These are phyloP conservation scores for Aphaenogaster rudis DNA, from an alignment of 1,140 invertebrate genomes.

Conservation along the genomic window DNA sequence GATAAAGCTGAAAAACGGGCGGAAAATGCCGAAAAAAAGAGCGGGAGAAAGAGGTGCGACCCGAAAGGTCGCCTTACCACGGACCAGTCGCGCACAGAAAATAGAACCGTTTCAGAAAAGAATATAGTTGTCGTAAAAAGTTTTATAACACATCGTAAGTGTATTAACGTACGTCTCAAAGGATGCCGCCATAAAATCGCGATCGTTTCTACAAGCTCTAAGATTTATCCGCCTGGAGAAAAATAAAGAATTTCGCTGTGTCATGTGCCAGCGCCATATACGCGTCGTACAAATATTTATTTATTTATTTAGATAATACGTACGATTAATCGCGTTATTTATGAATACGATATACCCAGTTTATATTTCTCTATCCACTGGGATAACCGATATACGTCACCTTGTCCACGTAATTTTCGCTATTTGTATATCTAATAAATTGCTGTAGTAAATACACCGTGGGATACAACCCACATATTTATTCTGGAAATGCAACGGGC, in stretches of 20 bases:
- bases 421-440: conserved; percentile 37
- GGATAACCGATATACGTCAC: not conserved
- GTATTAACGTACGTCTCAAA: conserved; percentile 25
- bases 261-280: no score
- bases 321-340: conserved; percentile 11
- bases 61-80: conserved; percentile 43
- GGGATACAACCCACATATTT: conserved; percentile 40
- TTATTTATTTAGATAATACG: conserved; percentile 5
- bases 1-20: conserved; percentile 60
- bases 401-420: not conserved
- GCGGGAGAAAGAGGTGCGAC: not conserved
- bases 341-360: not conserved
- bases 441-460: conserved; percentile 14
- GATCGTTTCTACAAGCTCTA: not conserved
- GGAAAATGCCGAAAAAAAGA: conserved; percentile 44
- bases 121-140: not conserved
- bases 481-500: conserved; percentile 40
- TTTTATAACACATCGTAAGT: conserved; percentile 13
- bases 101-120: conserved; percentile 19
- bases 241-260: not conserved
- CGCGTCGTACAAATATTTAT: conserved; percentile 21
- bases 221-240: not conserved
- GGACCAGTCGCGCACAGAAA: not conserved
- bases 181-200: not conserved
- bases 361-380: not conserved